These are phyloP conservation scores for Etheostoma cragini DNA, from an alignment of 2,113 vertebrate species.

Conservation along the genomic window DNA sequence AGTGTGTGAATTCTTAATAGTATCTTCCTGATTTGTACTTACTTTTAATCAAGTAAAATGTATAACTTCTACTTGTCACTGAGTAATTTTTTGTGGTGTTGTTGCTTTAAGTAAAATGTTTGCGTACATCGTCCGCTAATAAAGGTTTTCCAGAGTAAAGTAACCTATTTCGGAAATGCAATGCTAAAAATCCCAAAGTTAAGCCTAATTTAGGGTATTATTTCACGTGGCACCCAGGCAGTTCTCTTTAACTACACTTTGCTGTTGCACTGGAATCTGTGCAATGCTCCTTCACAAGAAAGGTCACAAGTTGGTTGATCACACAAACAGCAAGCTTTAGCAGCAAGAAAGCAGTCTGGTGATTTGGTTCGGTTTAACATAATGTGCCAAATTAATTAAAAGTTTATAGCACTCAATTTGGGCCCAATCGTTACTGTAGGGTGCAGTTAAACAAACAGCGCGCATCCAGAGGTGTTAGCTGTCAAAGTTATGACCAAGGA, in stretches of 20 bases:
- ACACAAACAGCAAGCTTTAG: conserved; percentile 23
- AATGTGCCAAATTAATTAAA: conserved; percentile 44
- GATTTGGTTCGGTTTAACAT: conserved; percentile 39
- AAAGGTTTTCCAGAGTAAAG: background rate
- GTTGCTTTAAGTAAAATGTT: background rate
- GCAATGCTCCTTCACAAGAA: background rate
- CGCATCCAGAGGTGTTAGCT: conserved; percentile 39
- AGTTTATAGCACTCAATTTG: conserved; percentile 36
- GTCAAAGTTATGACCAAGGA: conserved; percentile 44
- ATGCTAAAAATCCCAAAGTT: background rate
- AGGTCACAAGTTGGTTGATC: conserved; percentile 1
- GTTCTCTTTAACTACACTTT: background rate
- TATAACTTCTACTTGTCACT: background rate
- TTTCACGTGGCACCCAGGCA: background rate
- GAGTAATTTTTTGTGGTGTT: background rate
- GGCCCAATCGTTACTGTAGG: conserved; percentile 2
- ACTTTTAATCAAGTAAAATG: background rate
- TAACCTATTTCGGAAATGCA: background rate
- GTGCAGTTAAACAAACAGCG: conserved; percentile 42
- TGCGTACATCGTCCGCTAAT: background rate
- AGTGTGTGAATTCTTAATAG: background rate
- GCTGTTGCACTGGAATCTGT: background rate
- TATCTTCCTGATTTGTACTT: no score
- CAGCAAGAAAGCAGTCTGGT: conserved; percentile 10
- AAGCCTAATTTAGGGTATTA: background rate